A percentile compares a stretch with the other conserved stretches of the same genome.
These are phyloP conservation scores for Phodopus roborovskii DNA, from an alignment of 2,113 vertebrate genomes.

Conservation along the genomic window DNA sequence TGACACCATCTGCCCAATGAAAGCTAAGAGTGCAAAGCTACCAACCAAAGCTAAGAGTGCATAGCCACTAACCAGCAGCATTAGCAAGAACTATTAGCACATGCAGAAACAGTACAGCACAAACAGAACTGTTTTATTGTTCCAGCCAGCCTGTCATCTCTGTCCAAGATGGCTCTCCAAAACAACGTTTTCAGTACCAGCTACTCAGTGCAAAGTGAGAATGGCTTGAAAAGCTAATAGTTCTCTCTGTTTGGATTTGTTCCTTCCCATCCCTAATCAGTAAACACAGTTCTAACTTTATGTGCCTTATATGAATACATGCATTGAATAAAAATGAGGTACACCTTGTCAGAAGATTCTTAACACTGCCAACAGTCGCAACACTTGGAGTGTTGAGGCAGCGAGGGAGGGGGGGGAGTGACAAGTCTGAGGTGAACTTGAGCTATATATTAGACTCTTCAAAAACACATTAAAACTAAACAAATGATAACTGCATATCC, in stretches of 20 bases:
- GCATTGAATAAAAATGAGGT: neutral
- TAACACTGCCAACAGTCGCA: neutral
- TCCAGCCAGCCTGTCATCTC: constrained; percentile 17
- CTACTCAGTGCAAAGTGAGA: constrained; percentile 25
- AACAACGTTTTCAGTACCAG: neutral
- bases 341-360: neutral
- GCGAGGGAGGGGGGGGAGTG: no score
- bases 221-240: neutral
- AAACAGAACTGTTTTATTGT: constrained; percentile 26
- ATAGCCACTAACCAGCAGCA: neutral
- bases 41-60: neutral
- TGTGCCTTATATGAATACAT: neutral
- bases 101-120: neutral
- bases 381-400: neutral
- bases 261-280: constrained; percentile 2
- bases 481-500: neutral
- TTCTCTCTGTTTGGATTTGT: neutral
- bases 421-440: neutral
- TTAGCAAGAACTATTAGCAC: constrained; percentile 47
- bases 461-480: neutral
- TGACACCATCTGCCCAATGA: neutral
- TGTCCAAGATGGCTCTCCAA: neutral
- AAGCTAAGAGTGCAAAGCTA: neutral
- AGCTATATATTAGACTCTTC: neutral
- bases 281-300: neutral